Base-by-base conservation (phyloP, 1,140 invertebrate genomes). In the Drosophila rufa region DNA sequence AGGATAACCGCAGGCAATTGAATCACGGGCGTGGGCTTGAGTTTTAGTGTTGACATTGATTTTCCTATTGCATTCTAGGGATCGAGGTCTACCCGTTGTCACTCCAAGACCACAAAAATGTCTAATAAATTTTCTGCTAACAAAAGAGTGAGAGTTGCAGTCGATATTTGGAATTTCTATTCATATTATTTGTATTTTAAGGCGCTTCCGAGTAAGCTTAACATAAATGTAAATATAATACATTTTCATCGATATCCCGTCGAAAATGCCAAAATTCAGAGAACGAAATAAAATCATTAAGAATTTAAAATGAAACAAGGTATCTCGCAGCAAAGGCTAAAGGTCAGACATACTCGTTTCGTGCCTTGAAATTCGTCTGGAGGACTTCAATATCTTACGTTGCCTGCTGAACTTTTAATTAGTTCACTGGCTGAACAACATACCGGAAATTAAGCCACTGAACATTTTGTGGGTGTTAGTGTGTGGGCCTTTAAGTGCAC, bases 401-500 rank as follows among this genome's bases (percentile, higher is more conserved):
- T 59, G 80, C 48, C 67, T 90, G 81, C 67, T 90, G 81, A 89
- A 89, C 81, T 89, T 89, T 89, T 89, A 89, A 89, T 89, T 89
- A 90, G 85, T 90, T 79, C 85, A 55, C 75, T 73, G 51, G 61
- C 48, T 71, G 82, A 79, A 90, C 79, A 89, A 79, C 86, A 89
- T 64, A 81, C 85, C 85, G 85, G 85, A 89, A 89, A 89, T 89
- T 89, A 89, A 89, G 75, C 67, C 67, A 85, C 42, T 79, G 75
- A 89, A 90, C 81, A 75, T 61, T 60, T 67, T 75, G 36, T 74
- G 57, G 58, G 45, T 79, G 74, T 61, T 45, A 15, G 19, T 46
- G 15, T 45, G 30, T 62, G 12, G 51, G 51, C 4, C 33, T 33
- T 55, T 55, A 55, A 38, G 33, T 55, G 51, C 51, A 55, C 51